Conservation (phyloP, 2,797 vertebrate species). For the Xenopus petersii region DNA sequence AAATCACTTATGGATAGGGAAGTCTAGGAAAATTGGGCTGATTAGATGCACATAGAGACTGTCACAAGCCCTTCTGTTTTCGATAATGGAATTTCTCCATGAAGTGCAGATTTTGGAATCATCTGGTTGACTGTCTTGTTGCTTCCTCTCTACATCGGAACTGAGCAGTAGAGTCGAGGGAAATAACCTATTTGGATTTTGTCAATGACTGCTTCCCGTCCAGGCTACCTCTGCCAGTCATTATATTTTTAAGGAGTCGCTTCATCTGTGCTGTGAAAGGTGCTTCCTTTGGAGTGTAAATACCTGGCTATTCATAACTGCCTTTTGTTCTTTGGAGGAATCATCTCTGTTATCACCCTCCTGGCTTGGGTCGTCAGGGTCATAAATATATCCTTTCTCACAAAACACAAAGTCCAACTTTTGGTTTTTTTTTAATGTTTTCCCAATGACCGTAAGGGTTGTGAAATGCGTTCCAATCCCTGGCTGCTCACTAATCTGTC, state of each 20-base stretch:
- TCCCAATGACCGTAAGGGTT: constrained; percentile 21
- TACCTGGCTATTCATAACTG: constrained; percentile 19
- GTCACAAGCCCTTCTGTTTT: no score
- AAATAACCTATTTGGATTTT: constrained; percentile 26
- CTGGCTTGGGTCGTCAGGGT: constrained; percentile 35
- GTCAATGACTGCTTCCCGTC: constrained; percentile 25
- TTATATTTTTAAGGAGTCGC: constrained; percentile 26
- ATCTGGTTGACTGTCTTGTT: constrained; percentile 26
- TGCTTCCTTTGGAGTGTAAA: constrained; percentile 30
- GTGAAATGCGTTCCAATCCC: constrained; percentile 11
- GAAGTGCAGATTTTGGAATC: constrained; percentile 10
- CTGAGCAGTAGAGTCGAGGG: constrained; percentile 22
- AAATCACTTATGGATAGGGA: no score
- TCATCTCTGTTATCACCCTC: constrained; percentile 44
- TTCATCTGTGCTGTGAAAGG: constrained; percentile 21
- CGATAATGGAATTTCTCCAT: not conserved
- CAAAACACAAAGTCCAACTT: constrained; percentile 18
- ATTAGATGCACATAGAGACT: no score
- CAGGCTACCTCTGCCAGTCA: constrained; percentile 28
- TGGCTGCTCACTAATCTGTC: constrained; percentile 44
- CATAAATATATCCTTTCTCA: constrained; percentile 43
- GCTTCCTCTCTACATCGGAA: constrained; percentile 30
- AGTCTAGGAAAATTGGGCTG: no score
- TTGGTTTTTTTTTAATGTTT: constrained; percentile 45
- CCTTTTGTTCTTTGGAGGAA: constrained; percentile 39